A percentile compares a stretch with the other conserved stretches of the same genome.
Conservation (phyloP, 1,140 invertebrate genomes). For the Saccostrea glomerata region DNA sequence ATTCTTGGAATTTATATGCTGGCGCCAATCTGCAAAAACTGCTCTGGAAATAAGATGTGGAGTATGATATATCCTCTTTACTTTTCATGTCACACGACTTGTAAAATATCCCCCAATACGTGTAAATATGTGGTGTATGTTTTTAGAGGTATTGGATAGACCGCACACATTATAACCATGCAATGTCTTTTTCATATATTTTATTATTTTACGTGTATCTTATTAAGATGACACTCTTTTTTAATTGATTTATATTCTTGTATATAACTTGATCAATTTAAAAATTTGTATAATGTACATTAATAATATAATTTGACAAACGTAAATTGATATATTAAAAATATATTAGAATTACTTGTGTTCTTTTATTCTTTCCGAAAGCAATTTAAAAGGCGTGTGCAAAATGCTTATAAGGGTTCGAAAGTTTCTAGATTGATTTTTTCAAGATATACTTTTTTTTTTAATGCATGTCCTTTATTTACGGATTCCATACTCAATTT, state of each 20-base stretch:
- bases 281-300: too few relatives aligned
- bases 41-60: not conserved
- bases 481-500: too few relatives aligned
- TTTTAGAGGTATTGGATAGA: not conserved
- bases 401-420: too few relatives aligned
- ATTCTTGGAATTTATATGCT: constrained; percentile 19
- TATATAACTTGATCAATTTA: not conserved
- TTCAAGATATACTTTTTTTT: too few relatives aligned
- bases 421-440: too few relatives aligned
- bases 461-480: too few relatives aligned
- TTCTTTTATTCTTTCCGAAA: too few relatives aligned
- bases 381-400: too few relatives aligned
- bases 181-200: not conserved
- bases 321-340: too few relatives aligned
- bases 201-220: not conserved
- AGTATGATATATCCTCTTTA: not conserved
- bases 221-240: not conserved
- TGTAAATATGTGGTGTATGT: not conserved
- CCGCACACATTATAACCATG: not conserved
- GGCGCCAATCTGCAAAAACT: constrained; percentile 19
- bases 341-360: too few relatives aligned
- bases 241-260: not conserved
- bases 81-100: constrained; percentile 10
- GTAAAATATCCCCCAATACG: constrained; percentile 17
- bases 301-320: too few relatives aligned